Evolutionary conservation across 1,140 invertebrate species (phyloP).

Genomic region (Rhagoletis pomonella): DNA sequence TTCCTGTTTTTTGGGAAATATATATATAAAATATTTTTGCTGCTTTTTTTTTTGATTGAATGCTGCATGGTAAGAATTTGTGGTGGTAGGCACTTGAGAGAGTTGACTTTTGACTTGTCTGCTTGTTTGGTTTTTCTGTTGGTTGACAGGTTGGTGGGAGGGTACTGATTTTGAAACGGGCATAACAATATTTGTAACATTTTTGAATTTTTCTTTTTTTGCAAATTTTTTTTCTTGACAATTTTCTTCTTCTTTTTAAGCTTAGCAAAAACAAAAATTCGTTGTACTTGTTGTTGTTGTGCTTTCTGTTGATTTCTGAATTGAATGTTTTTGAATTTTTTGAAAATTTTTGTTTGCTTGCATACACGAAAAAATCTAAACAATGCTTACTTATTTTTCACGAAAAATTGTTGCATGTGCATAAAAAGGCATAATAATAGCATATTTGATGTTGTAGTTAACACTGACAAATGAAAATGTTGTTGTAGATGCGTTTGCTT

Average conservation of each 20-base stretch:
- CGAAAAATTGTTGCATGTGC: slow-evolving; percentile 11
- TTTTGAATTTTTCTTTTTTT: neutral
- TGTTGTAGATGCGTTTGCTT: neutral
- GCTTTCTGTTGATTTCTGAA: slow-evolving; percentile 25
- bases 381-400: neutral
- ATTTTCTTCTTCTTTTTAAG: neutral
- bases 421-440: neutral
- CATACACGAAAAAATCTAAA: slow-evolving; percentile 23
- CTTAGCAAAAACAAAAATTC: slow-evolving; percentile 47
- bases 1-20: neutral
- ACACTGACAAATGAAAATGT: neutral
- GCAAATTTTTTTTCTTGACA: neutral
- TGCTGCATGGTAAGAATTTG: slow-evolving; percentile 34
- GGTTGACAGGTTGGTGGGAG: slow-evolving; percentile 28
- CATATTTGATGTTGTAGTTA: slow-evolving; percentile 18
- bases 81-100: slow-evolving; percentile 43
- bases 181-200: neutral
- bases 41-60: neutral
- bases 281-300: slow-evolving; percentile 45
- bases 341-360: slow-evolving; percentile 34
- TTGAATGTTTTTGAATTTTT: slow-evolving; percentile 53
- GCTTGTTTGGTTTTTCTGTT: slow-evolving; percentile 11
- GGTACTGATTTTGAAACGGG: slow-evolving; percentile 16
- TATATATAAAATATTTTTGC: neutral
- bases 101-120: slow-evolving; percentile 49